Evolutionary conservation across 1,140 invertebrate genomes (phyloP), one percentile per base, ranked within the genome.

Genomic region (Diorhabda sublineata): DNA sequence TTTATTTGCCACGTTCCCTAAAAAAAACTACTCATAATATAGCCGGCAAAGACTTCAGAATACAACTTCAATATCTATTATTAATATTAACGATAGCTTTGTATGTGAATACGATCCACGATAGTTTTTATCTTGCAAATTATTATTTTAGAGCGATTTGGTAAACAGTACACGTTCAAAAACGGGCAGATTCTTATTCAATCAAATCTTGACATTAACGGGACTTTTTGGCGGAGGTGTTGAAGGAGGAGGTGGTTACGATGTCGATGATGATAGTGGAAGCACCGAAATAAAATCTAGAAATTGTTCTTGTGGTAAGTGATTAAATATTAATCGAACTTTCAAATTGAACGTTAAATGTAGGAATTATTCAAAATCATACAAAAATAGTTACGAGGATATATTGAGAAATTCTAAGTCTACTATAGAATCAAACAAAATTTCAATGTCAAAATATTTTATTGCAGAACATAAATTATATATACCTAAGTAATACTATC

Each of bases 271-370:
- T 47, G 84, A 84, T 57, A 82, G 85, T 63, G 70, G 71, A 41
- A 82, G 82, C 64, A 80, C 83, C 64, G 73, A 75, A 61, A 77
- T 73, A n/a, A 83, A 80, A 66, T 45, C 84, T 2, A 82, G 83
- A 69, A 88, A 87, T 67, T 90, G 88, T 71, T 85, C 84, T 8
- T 90, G 88, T 74, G 87, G 88, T 89, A 80, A 84, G 83, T 75
- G 8, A 7, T 59, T 42, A 6, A 59, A 26, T 59, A 59, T 11
- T 6, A 59, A 11, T 26, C 0, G 6, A 6, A 59, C 26, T 11
- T 59, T 59, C n/a, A 7, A 7, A 56, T 56, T 56, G 6, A 56
- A 56, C n/a, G 52, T 56, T 56, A 2, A 56, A n/a, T 56, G 6
- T n/a, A 56, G n/a, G n/a, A 7, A 6, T 56, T 1, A 56, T n/a